Conservation (phyloP, 2,888 invertebrate genomes). For the Andrena fulva region DNA sequence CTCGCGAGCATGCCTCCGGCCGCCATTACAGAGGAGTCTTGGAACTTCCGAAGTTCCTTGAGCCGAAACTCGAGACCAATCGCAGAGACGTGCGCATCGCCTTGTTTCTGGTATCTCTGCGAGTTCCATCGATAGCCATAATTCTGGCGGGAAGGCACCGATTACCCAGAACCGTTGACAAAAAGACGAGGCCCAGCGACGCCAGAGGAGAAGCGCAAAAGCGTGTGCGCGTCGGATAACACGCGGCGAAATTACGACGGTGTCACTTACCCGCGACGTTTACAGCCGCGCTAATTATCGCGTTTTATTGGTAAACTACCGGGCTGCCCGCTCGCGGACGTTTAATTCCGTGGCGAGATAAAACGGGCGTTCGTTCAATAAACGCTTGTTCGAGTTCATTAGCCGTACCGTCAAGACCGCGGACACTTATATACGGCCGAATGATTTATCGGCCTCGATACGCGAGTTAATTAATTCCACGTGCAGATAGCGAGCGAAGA, state of each 20-base stretch:
- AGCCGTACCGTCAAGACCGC: slow-evolving; percentile 25
- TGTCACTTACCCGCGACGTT: slow-evolving; percentile 51
- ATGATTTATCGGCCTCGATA: slow-evolving; percentile 49
- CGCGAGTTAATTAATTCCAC: slow-evolving; percentile 52
- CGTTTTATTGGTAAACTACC: slow-evolving; percentile 60
- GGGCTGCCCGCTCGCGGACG: slow-evolving; percentile 9
- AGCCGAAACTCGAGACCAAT: not conserved
- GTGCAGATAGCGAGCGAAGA: not conserved
- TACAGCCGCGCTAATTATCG: slow-evolving; percentile 57
- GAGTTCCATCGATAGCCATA: not conserved
- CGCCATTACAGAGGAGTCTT: not conserved
- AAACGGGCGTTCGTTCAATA: slow-evolving; percentile 18
- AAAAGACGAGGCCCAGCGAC: not conserved
- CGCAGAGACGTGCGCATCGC: too few relatives aligned
- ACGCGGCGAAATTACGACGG: slow-evolving; percentile 46
- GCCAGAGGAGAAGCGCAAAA: not conserved
- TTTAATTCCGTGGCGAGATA: slow-evolving; percentile 25
- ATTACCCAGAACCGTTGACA: slow-evolving; percentile 23
- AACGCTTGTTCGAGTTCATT: slow-evolving; percentile 55
- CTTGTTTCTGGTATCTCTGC: not conserved
- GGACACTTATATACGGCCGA: not conserved
- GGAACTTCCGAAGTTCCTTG: not conserved
- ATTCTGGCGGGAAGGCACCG: not conserved
- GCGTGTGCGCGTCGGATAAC: slow-evolving; percentile 21
- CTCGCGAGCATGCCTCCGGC: not conserved